Evolutionary conservation across 2,797 vertebrate species (phyloP).

Genomic region (Chloroceryle amazona): DNA sequence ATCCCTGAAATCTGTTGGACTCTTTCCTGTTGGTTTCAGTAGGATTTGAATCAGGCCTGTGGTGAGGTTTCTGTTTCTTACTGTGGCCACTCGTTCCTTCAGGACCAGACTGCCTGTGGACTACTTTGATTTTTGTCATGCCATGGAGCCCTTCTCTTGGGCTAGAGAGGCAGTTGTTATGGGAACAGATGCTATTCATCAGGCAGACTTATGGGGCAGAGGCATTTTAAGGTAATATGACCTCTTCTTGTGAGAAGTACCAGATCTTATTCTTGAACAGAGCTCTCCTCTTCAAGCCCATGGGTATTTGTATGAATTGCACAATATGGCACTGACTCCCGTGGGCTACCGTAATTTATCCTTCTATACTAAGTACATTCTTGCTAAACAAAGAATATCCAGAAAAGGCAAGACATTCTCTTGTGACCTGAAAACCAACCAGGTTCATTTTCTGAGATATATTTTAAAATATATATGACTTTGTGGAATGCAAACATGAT

Average conservation of each 20-base stretch:
- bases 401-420: slow-evolving; percentile 39
- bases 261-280: slow-evolving; percentile 51
- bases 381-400: background rate
- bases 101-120: background rate
- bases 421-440: background rate
- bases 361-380: background rate
- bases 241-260: slow-evolving; percentile 23
- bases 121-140: background rate
- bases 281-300: background rate
- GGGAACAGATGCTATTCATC: slow-evolving; percentile 43
- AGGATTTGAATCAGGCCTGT: background rate
- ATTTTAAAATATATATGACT: slow-evolving; percentile 8
- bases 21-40: background rate
- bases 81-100: fast-evolving
- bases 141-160: background rate
- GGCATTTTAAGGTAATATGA: slow-evolving; percentile 42
- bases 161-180: background rate
- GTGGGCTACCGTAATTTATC: background rate
- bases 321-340: background rate
- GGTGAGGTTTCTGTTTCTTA: background rate
- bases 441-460: background rate
- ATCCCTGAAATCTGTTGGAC: background rate
- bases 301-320: slow-evolving; percentile 4
- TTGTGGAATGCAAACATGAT: background rate
- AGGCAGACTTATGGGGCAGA: background rate